These are phyloP conservation scores for Lepidocyrtoides sp. DNA, from an alignment of 2,888 invertebrate genomes.

Conservation along the genomic window DNA sequence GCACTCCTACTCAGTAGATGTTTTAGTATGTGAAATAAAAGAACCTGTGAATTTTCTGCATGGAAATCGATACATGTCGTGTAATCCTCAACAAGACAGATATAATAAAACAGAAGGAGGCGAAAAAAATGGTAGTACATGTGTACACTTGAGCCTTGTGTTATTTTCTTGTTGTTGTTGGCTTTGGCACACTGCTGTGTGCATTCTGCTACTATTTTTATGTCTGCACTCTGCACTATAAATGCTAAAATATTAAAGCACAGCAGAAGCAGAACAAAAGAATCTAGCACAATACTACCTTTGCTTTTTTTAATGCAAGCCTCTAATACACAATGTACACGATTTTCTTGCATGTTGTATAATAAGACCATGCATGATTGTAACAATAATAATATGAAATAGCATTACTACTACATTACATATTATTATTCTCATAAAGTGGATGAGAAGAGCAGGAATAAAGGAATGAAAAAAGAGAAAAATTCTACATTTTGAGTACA, in stretches of 20 bases:
- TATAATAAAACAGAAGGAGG: conserved; percentile 55
- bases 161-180: conserved; percentile 10
- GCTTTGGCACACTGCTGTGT: conserved; percentile 18
- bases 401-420: conserved; percentile 25
- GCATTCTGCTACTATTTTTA: neutral
- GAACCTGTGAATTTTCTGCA: conserved; percentile 79
- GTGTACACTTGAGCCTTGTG: conserved; percentile 63
- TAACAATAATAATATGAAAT: conserved; percentile 44
- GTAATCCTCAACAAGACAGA: conserved; percentile 76
- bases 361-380: conserved; percentile 24
- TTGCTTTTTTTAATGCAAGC: neutral
- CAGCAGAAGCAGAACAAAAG: neutral
- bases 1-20: neutral
- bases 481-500: neutral
- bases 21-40: conserved; percentile 68
- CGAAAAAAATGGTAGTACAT: conserved; percentile 45
- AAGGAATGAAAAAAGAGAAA: neutral
- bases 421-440: conserved; percentile 28
- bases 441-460: conserved; percentile 5
- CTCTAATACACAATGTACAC: neutral
- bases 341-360: neutral
- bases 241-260: conserved; percentile 27
- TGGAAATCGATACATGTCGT: conserved; percentile 79
- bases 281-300: conserved; percentile 46
- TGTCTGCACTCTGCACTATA: neutral